These are phyloP conservation scores for Taenioides sp. DNA, from an alignment of 2,797 vertebrate genomes.

Conservation along the genomic window DNA sequence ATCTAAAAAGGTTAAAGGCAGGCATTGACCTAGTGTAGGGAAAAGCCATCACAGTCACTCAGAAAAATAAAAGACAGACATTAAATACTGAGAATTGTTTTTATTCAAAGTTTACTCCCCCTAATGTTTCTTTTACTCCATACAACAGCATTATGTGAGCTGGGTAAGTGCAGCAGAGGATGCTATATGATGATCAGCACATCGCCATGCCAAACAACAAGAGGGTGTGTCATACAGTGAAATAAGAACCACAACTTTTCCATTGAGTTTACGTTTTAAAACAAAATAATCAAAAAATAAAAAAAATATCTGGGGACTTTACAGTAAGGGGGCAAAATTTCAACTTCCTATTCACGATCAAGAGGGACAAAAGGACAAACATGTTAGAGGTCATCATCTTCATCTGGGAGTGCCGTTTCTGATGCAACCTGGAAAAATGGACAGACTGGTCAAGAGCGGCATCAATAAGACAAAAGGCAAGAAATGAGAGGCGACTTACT, in stretches of 20 bases:
- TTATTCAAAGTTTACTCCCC: conserved; percentile 83
- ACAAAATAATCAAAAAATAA: conserved; percentile 73
- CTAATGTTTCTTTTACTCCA: conserved; percentile 69
- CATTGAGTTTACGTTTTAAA: conserved; percentile 69
- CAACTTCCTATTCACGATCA: conserved; percentile 61
- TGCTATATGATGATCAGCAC: conserved; percentile 66
- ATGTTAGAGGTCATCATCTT: conserved; percentile 86
- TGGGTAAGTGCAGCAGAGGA: conserved; percentile 67
- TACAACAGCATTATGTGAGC: conserved; percentile 72
- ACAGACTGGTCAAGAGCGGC: neutral
- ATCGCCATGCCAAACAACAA: conserved; percentile 68
- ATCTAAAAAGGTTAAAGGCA: too few relatives aligned
- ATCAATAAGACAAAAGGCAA: neutral
- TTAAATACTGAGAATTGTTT: conserved; percentile 76
- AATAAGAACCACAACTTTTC: conserved; percentile 74
- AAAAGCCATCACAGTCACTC: too few relatives aligned
- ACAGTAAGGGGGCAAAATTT: conserved; percentile 75
- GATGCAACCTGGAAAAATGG: conserved; percentile 73
- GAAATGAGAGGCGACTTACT: conserved; percentile 61
- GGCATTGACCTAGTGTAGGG: too few relatives aligned
- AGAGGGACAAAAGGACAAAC: conserved; percentile 44
- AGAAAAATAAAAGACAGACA: neutral
- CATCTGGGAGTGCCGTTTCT: conserved; percentile 84
- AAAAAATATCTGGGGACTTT: conserved; percentile 76
- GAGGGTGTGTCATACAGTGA: conserved; percentile 75